Evolutionary conservation across 1,140 invertebrate genomes (phyloP), one percentile per base, ranked within the genome.

Genomic region (Eriosoma lanigerum): DNA sequence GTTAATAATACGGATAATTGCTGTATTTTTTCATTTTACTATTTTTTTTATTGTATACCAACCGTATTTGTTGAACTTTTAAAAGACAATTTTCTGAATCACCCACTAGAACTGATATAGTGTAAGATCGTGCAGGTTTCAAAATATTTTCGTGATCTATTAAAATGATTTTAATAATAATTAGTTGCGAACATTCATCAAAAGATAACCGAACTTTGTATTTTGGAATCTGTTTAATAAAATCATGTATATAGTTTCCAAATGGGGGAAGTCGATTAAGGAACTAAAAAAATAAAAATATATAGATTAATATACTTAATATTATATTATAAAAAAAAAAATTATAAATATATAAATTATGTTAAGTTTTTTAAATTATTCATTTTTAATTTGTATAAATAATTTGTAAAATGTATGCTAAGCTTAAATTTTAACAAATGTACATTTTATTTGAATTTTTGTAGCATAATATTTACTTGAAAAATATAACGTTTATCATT

Each of bases 51-150:
- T n/a, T 54, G n/a, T n/a, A 4, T 21, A 38, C 24, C 24, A 29
- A 81, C 81, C 56, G 21, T 81, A 54, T 75, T 56, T 21, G n/a
- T 44, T 32, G 50, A 46, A 46, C n/a, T 48, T 75, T 81, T 56
- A 88, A 80, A 8, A 89, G 54, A 83, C 86, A 83, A 81, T 89
- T 89, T 56, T 87, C 86, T 0, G 86, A 86, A 83, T 88, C 88
- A 0, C 88, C 88, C 5, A 87, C 85, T 56, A 89, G 82, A 21
- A 89, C 82, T 62, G 85, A 85, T 62, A 85, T 21, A 0, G 62
- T 72, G 64, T 83, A 78, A 52, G 12, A 29, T 44, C 80, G 73
- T 29, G 62, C 19, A 13, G 68, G 81, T 29, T 64, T 50, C 15
- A 81, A 81, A 24, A 64, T 52, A 29, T 82, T 66, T 54, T 83